These are phyloP conservation scores for Diaprepes abbreviatus DNA, from an alignment of 2,888 invertebrate species.

Conservation along the genomic window DNA sequence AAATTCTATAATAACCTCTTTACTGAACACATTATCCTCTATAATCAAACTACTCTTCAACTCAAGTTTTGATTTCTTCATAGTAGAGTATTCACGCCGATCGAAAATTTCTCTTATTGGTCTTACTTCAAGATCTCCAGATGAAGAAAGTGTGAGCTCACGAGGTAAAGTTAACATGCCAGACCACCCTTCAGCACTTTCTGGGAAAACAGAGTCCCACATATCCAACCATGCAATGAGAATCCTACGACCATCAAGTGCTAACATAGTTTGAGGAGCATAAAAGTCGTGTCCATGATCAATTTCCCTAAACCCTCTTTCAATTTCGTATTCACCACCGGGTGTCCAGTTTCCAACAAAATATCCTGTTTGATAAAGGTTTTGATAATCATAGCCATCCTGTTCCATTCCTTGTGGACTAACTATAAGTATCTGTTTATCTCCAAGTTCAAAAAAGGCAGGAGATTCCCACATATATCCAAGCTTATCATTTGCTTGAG, in stretches of 20 bases:
- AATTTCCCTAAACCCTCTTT: constrained; percentile 46
- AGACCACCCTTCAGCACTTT: constrained; percentile 66
- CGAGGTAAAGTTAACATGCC: constrained; percentile 68
- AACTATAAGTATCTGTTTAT: constrained; percentile 66
- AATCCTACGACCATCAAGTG: constrained; percentile 61
- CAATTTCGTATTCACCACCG: constrained; percentile 46
- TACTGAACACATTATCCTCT: neutral
- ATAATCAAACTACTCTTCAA: neutral
- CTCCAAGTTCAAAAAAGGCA: constrained; percentile 68
- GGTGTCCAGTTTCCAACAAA: constrained; percentile 68
- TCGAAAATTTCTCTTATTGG: constrained; percentile 43
- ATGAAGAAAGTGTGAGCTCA: constrained; percentile 58
- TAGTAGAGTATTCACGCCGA: neutral
- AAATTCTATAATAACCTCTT: constrained; percentile 25
- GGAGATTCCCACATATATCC: constrained; percentile 72
- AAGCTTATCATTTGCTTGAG: constrained; percentile 31
- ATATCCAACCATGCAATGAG: constrained; percentile 68
- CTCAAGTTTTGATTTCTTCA: neutral
- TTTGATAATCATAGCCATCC: constrained; percentile 60
- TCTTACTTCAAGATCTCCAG: constrained; percentile 53
- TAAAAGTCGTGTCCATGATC: constrained; percentile 68
- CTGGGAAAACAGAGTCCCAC: constrained; percentile 68
- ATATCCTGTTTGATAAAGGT: constrained; percentile 63
- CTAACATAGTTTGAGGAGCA: constrained; percentile 67
- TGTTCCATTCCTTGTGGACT: constrained; percentile 68